Base-by-base conservation (phyloP, 35 echinoderm and acorn worm species). In the Diadema setosum region DNA sequence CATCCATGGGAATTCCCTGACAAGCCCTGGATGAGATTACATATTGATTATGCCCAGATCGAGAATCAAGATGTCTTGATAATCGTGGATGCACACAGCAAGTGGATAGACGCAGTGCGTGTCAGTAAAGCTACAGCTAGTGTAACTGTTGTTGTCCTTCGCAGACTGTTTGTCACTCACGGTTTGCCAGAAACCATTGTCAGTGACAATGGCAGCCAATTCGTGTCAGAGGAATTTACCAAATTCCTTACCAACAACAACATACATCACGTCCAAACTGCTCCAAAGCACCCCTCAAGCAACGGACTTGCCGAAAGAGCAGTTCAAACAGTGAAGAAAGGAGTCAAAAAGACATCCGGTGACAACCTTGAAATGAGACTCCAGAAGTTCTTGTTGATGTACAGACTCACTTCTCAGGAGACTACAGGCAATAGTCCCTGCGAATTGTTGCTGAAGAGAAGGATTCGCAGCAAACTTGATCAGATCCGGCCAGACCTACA, bases 241-340 rank as follows among this genome's bases (percentile, higher is more conserved):
- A 82, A 29, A 12, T 96, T 89, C 82, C 65, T 87, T 6, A 60
- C 39, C 24, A 81, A 59, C 5, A 92, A 92, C 45, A 69, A 67
- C 37, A 94, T 39, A 39, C 78, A 86, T 73, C 93, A 95, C 45
- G 82, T 94, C 24, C 82, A 89, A 24, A 90, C 83, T 55, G 93
- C 92, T 46, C 92, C 81, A 1, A 85, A 90, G 35, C 91, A 93
- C 29, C 91, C 91, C 42, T 40, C 91, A 3, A 94, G 86, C 39
- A 81, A 94, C 30, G 59, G 85, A 12, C 41, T 87, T 5, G 86
- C 92, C 4, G 92, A 89, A 39, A 75, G 86, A 84, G 81, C 88
- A 1, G 87, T 94, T 14, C 93, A 94, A 44, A 94, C 82, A 52
- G 70, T 94, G 17, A 94, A 94, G 75, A 75, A 70, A 65, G 93